These are phyloP conservation scores for Dermatemys mawii DNA, from an alignment of 2,113 vertebrate genomes.

Conservation along the genomic window DNA sequence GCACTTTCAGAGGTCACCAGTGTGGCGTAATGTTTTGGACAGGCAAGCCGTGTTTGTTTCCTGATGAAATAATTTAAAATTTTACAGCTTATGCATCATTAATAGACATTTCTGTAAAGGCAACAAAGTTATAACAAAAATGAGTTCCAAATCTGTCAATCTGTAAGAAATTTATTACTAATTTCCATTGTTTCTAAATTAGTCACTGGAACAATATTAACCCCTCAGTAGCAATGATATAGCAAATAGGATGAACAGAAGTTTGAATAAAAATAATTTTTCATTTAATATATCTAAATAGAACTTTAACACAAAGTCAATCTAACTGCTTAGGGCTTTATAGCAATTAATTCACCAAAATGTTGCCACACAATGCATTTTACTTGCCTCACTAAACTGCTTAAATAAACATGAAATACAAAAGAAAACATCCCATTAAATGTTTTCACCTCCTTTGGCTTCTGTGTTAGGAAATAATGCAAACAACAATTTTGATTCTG, in stretches of 20 bases:
- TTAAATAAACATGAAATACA: neutral
- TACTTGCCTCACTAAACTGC: neutral
- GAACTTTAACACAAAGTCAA: neutral
- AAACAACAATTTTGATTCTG: neutral
- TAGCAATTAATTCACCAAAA: neutral
- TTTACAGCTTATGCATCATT: neutral
- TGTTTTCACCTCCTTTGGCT: neutral
- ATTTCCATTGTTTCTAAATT: neutral
- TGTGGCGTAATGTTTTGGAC: too few relatives aligned
- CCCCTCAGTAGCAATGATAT: neutral
- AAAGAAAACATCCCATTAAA: constrained; percentile 17
- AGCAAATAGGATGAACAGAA: neutral
- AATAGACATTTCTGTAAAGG: neutral
- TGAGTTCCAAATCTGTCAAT: neutral
- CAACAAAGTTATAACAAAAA: neutral
- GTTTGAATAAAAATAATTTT: neutral
- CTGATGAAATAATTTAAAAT: neutral
- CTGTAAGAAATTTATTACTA: neutral
- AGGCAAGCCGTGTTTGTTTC: neutral
- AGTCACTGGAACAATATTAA: neutral
- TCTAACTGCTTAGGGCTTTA: neutral
- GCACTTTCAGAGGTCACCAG: too few relatives aligned
- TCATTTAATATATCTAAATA: neutral
- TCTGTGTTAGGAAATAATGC: constrained; percentile 5
- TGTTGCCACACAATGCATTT: neutral